Evolutionary conservation across 2,888 invertebrate genomes (phyloP), one percentile per base, ranked within the genome.

Genomic region (Helleia helle): DNA sequence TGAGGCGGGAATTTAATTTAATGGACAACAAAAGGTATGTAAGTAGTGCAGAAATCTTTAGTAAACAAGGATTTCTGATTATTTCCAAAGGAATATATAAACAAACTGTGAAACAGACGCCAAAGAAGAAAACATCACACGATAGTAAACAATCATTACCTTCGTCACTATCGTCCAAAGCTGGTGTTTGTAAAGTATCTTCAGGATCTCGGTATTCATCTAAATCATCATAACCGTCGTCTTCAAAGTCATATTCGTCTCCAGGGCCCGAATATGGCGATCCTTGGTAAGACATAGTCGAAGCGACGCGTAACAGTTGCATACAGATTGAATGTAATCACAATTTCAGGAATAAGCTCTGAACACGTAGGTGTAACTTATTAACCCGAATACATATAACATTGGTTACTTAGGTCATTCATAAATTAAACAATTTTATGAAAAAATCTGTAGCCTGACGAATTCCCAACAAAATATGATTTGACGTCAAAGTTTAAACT

Each of bases 191-290:
- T 65, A 61, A 62, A 42, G 71, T 67, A 77, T 62, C 91, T 44
- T 90, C 90, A 44, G 86, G 86, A 47, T 91, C 90, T 41, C 88
- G 83, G 55, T 89, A 90, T 51, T 91, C 91, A 46, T 91, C 91
- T 54, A 87, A 58, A 57, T 90, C 90, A 53, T 91, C 90, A 58
- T 89, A 90, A 58, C 89, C 89, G 43, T 91, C 91, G 52, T 92
- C 91, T 44, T 91, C 91, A 63, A 89, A 89, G 59, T 91, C 91
- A 62, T 89, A 91, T 59, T 92, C 91, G 62, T 90, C 90, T 48
- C 88, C 87, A 59, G 88, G 90, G 54, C 88, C 88, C 52, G 90
- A 89, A 76, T 87, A 89, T 47, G 89, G 88, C 52, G 90, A 90
- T 64, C 89, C 90, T 73, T 89, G 87, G 75, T 87, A 89, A 61